Percentiles rank a stretch among this genome's conserved stretches.
phyloP scores from a whole-genome alignment of 2,888 invertebrate species.

The Morinoia aosen region DNA sequence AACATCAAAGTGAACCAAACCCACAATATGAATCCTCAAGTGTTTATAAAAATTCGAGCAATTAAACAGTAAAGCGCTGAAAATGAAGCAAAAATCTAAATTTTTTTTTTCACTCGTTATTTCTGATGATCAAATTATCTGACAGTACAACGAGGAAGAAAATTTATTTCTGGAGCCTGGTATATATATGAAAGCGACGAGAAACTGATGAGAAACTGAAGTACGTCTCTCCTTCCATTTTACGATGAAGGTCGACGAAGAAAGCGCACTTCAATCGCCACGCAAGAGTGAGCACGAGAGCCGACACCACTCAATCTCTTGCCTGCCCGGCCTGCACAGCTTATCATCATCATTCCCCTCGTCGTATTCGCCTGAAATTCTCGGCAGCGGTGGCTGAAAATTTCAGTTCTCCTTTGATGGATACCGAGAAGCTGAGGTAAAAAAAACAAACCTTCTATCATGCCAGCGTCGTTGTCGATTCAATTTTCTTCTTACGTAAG shows the following conservation, averaged over 20 bases:
- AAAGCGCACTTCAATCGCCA: neutral
- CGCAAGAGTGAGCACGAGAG: neutral
- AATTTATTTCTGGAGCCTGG: neutral
- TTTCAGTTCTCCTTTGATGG: neutral
- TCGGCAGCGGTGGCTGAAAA: neutral
- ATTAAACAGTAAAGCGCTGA: too few relatives aligned
- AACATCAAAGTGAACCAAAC: too few relatives aligned
- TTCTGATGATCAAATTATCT: neutral
- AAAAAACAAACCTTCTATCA: neutral
- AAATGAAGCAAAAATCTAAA: neutral
- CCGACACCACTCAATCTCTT: neutral
- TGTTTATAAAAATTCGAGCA: too few relatives aligned
- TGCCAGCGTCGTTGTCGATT: neutral
- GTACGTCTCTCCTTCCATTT: neutral
- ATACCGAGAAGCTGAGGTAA: neutral
- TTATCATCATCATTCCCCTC: neutral
- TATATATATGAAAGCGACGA: neutral
- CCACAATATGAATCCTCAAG: too few relatives aligned
- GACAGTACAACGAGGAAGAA: neutral
- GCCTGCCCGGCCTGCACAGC: neutral
- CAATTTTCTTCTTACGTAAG: neutral
- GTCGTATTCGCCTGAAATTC: neutral
- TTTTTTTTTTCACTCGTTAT: neutral
- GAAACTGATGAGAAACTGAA: neutral
- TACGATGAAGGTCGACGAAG: neutral